Evolutionary conservation across 2,888 invertebrate species (phyloP), one percentile per base, ranked within the genome.

Genomic region (Calameuta pallipes): DNA sequence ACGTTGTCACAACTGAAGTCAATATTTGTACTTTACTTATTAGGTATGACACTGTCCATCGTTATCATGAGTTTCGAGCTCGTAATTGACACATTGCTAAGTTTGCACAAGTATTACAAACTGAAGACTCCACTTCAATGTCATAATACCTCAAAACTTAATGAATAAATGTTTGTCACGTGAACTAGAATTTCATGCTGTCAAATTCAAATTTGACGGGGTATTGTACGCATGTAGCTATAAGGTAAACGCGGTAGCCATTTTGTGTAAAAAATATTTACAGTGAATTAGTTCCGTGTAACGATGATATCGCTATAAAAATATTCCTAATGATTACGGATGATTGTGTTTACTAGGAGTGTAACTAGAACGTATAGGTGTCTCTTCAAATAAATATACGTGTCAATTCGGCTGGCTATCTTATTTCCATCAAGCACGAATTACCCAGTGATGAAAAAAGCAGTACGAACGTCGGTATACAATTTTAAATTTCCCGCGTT

Each of bases 11-110:
- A 33, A 9, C 33, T 71, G 31, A 6, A 13, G 31, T 71, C 71
- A 12, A 34, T 71, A 71, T 71, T 71, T 34, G 12, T 71, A 34
- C 71, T 71, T 71, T 71, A 71, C 71, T 71, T 71, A 9, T 56
- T 23, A 56, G 56, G 56, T 56, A 56, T 56, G 9, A 23, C 23
- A 23, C 4, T 56, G 56, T 56, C 56, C 9, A 2, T 56, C 23
- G 9, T 56, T 56, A 56, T 23, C 56, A 23, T 56, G 1, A 56
- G 6, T 23, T 23, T 56, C 23, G 56, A 56, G 56, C 23, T 23
- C 56, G 15, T 23, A 56, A 56, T 56, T 9, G 9, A 9, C 6
- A 23, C 23, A 23, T 6, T 56, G 9, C 9, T 23, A 15, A 56
- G 23, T 41, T 41, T 9, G 23, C 9, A 2, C 2, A 9, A 23